phyloP scores from a whole-genome alignment of 2,888 invertebrate species.

The Polyploca ridens region DNA sequence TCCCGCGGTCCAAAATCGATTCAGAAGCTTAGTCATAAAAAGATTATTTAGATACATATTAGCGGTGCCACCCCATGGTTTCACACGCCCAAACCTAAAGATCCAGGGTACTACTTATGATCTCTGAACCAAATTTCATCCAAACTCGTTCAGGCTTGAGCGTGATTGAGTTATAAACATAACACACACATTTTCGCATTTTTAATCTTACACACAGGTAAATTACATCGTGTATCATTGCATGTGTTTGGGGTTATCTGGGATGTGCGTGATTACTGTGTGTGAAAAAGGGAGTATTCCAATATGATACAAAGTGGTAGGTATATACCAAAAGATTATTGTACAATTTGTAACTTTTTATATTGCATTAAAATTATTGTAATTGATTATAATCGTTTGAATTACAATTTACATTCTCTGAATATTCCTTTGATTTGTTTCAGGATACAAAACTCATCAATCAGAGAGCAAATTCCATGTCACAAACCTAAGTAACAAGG shows the following conservation, averaged over 20 bases:
- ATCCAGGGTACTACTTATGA: no score
- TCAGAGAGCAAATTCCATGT: conserved; percentile 75
- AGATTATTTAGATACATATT: no score
- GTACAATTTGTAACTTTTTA: not conserved
- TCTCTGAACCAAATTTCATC: no score
- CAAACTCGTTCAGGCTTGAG: no score
- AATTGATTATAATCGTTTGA: not conserved
- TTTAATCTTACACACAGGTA: not conserved
- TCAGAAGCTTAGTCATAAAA: no score
- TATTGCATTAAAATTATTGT: not conserved
- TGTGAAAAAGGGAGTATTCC: not conserved
- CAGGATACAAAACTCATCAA: conserved; percentile 56
- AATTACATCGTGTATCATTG: not conserved
- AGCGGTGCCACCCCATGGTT: no score
- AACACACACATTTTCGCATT: no score
- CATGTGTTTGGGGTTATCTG: not conserved
- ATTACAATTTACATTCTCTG: not conserved
- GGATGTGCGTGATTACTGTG: not conserved
- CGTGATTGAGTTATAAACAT: no score
- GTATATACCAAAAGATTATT: no score
- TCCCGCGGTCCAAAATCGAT: no score
- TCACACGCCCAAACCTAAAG: no score
- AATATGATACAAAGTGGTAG: no score
- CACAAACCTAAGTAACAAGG: conserved; percentile 39
- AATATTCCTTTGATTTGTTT: conserved; percentile 50